These are phyloP conservation scores for Helicoverpa armigera DNA, from an alignment of 1,140 invertebrate genomes.

Conservation along the genomic window DNA sequence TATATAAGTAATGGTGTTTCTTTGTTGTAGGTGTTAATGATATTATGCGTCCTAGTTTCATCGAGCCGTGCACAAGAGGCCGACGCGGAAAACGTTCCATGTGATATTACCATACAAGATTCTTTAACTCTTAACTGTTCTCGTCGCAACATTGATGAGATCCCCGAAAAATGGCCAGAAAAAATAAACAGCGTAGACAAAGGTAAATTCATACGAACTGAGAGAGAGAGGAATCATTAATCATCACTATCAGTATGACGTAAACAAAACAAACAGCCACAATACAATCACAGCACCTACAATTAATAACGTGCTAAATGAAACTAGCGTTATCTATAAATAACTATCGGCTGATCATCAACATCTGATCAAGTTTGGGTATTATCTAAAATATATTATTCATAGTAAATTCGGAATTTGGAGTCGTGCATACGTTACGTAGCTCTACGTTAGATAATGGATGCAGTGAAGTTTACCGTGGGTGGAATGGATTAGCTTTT, in stretches of 20 bases:
- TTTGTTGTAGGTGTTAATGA: conserved; percentile 82
- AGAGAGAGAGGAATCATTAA: conserved; percentile 23
- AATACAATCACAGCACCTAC: conserved; percentile 28
- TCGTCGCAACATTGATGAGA: conserved; percentile 66
- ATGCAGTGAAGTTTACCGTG: conserved; percentile 35
- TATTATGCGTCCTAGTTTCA: conserved; percentile 75
- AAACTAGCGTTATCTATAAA: neutral
- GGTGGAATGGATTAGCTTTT: conserved; percentile 41
- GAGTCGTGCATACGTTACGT: conserved; percentile 22
- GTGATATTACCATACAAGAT: conserved; percentile 75
- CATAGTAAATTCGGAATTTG: conserved; percentile 20
- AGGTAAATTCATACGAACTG: conserved; percentile 65
- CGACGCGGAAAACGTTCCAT: conserved; percentile 61
- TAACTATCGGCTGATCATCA: conserved; percentile 24
- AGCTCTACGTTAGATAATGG: conserved; percentile 11
- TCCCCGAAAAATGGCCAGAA: conserved; percentile 73
- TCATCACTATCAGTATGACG: conserved; percentile 50
- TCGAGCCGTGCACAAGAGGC: conserved; percentile 58
- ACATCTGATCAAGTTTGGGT: conserved; percentile 32
- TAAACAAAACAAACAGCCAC: conserved; percentile 56
- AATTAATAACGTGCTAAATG: conserved; percentile 20
- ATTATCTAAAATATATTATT: conserved; percentile 7
- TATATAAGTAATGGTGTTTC: conserved; percentile 64
- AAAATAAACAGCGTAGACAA: conserved; percentile 68
- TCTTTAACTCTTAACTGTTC: conserved; percentile 79